Base-by-base conservation (phyloP, 2,113 vertebrate species). In the Gallinago media region DNA sequence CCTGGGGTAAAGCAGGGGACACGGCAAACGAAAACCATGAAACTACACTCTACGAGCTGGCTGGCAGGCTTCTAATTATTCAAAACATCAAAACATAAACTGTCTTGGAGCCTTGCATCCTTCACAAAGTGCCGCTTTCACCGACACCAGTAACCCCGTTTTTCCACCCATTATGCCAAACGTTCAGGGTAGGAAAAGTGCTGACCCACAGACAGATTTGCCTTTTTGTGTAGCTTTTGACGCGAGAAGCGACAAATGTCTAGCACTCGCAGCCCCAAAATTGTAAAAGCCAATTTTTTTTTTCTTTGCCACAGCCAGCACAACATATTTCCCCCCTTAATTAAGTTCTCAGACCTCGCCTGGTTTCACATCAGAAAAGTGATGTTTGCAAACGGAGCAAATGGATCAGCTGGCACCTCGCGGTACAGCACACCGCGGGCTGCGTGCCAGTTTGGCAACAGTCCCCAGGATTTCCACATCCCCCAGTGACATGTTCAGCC, bases 341-440 rank as follows among this genome's bases (percentile, higher is more conserved):
- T 96, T 94, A 95, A 95, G 89, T 47, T 76, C 65, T 96, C 66
- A 75, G 92, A 34, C 63, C 47, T 6, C 40, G 68, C 49, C 73
- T 77, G 78, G 23, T 78, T 92, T 85, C 84, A 29, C 56, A 58
- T 85, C 73, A n/a, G 65, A 59, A 58, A 10, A 61, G 22, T 19
- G 38, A 68, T 85, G 68, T 96, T 97, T 95, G 71, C 78, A 94
- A 95, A 91, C 12, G 36, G 58, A 95, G 66, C 88, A 72, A 73
- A 75, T 56, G 75, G 52, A 81, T 95, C 83, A 82, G 42, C 49
- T 96, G 81, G 82, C 79, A 95, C 47, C 26, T 89, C 59, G 12
- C 7, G 5, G 55, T 74, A 34, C 7, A 77, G 85, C 75, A 54
- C 49, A 23, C 34, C 15, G 4, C 15, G 62, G 80, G 75, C 34